Percentiles rank a stretch among this genome's conserved stretches.
Evolutionary conservation across 2,888 invertebrate species (phyloP).

Genomic region (Sinohyriopsis cumingii): DNA sequence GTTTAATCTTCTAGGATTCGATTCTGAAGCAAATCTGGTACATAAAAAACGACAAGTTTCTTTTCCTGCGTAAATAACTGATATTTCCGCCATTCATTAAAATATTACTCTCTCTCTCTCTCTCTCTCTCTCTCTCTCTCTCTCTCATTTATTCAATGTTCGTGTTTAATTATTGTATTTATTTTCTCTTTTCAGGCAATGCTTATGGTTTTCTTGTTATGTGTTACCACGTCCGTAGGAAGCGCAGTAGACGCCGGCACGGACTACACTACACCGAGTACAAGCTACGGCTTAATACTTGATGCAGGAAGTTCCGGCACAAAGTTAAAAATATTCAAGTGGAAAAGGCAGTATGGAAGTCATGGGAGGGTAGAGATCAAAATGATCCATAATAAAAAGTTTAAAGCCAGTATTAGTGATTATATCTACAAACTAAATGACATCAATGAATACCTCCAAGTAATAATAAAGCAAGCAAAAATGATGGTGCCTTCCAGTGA

Average conservation of each 20-base stretch:
- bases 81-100: too few species aligned
- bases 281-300: conserved; percentile 72
- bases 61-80: too few species aligned
- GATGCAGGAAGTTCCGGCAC: conserved; percentile 75
- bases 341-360: conserved; percentile 44
- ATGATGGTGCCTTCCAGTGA: conserved; percentile 65
- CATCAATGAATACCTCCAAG: conserved; percentile 54
- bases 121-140: too few species aligned
- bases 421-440: conserved; percentile 27
- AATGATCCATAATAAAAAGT: conserved; percentile 40
- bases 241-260: conserved; percentile 6
- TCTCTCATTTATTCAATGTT: too few species aligned
- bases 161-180: not conserved
- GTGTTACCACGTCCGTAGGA: conserved; percentile 26
- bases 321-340: conserved; percentile 73
- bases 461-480: conserved; percentile 68
- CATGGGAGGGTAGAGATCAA: conserved; percentile 2
- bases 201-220: conserved; percentile 40
- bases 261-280: conserved; percentile 2
- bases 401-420: conserved; percentile 45
- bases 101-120: too few species aligned
- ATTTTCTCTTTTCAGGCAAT: conserved; percentile 31
- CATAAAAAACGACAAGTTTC: too few species aligned
- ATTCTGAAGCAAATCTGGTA: too few species aligned
- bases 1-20: too few species aligned